Evolutionary conservation across 2,113 vertebrate species (phyloP), one percentile per base, ranked within the genome.

Genomic region (Calonectris borealis): DNA sequence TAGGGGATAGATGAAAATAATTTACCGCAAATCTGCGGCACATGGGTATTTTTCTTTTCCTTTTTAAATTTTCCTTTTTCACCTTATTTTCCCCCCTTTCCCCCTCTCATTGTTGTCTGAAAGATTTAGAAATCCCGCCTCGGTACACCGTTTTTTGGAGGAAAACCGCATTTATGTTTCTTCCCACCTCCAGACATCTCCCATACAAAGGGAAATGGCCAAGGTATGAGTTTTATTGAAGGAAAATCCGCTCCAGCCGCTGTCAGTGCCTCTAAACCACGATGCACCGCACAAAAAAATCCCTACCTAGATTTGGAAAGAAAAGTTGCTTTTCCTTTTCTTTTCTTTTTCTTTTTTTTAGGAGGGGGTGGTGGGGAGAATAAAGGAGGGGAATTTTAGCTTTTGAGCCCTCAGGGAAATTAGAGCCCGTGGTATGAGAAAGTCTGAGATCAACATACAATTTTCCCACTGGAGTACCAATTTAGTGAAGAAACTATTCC

Each of bases 381-480:
- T 34, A 25, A 49, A 61, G 14, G 29, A 44, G 31, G 29, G 20
- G 22, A 68, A 79, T 34, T 84, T 58, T 13, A 24, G 40, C 12
- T 72, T 93, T 83, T 6, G 32, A 84, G 40, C 60, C 79, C 64
- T 69, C 17, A 7, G 86, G 88, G 93, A 91, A 96, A 88, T 84
- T 1, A 88, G 24, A 85, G 55, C 24, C 61, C 34, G 22, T 12
- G 55, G 54, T 69, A 31, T 44, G 76, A 76, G 79, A 92, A 87
- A 64, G 8, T 54, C 62, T 36, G 81, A 49, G 58, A 7, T 57
- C 66, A 77, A 42, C 78, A 83, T 8, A 31, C 62, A 55, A 44
- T 86, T 94, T 86, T 84, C 95, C 92, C 83, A 58, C 73, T 27
- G 91, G 82, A 90, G 42, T 72, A 34, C 22, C 77, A 81, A 88